Evolutionary conservation across 2,113 vertebrate species (phyloP), one percentile per base, ranked within the genome.

Genomic region (Prunella fulvescens): DNA sequence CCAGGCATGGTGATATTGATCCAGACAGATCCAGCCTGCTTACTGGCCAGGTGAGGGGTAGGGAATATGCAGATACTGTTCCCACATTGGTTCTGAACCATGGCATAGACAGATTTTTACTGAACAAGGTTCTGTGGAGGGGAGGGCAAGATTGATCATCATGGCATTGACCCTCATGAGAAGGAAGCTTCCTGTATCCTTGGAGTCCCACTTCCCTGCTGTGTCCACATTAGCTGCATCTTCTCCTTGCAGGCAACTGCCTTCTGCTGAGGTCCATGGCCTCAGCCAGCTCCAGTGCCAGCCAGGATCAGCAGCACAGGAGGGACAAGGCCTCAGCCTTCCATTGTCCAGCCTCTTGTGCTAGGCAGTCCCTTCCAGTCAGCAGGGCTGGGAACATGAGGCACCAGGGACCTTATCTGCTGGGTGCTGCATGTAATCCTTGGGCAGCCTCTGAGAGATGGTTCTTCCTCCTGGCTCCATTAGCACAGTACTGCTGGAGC

Each of bases 1-100:
- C 48, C 7, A 7, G 2, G 1, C 40, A 6, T 7, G n/a, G 14
- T 39, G 15, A 14, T 2, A 64, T 51, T 10, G 12, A 28, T 20
- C 39, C 28, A 33, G 24, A 45, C 10, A 54, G 47, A 42, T 25
- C 42, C 39, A 85, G n/a, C 48, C 42, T 40, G 17, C 35, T n/a
- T 3, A 1, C 25, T 45, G 48, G 7, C 42, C 2, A 1, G 14
- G 8, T 1, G 0, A 83, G 10, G 29, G 48, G 16, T 8, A 44
- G 19, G 31, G 44, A 58, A n/a, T 40, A 66, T 0, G 3, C 24
- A 73, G 22, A 74, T 23, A n/a, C 22, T 87, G 65, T 74, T 50
- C 14, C 39, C 57, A 76, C 39, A 16, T 54, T 60, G 33, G 26
- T 65, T 67, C 70, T 79, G 40, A 74, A 48, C 29, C 5, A 2